Percentiles rank a stretch among this genome's conserved stretches.
phyloP scores from a whole-genome alignment of 2,113 vertebrate species.

The Myotis davidii region DNA sequence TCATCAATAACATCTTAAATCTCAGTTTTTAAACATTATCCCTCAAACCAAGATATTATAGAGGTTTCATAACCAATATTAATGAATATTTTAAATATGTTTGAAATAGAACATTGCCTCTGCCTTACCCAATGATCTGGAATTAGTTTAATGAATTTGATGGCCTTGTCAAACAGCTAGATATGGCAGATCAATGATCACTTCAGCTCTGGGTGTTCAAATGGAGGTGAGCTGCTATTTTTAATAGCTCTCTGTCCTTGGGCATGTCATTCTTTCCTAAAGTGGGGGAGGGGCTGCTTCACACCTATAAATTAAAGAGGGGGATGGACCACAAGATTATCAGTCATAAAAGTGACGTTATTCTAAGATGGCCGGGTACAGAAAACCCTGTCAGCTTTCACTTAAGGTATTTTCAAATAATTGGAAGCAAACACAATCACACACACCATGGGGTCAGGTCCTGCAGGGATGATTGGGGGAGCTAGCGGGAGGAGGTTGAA shows the following conservation, averaged over 20 bases:
- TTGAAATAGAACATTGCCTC: neutral
- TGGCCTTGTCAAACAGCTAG: neutral
- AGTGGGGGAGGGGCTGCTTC: neutral
- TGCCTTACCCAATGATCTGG: neutral
- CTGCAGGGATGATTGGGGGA: slow-evolving; percentile 13
- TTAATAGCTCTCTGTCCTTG: neutral
- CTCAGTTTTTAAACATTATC: neutral
- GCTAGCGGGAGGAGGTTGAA: neutral
- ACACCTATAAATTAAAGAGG: neutral
- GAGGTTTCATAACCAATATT: neutral
- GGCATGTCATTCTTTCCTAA: neutral
- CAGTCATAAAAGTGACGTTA: slow-evolving; percentile 42
- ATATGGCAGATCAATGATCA: neutral
- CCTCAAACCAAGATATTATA: neutral
- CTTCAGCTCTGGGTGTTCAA: neutral
- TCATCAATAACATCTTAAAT: neutral
- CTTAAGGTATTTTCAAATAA: slow-evolving; percentile 16
- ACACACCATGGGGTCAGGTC: neutral
- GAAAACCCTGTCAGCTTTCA: slow-evolving; percentile 21
- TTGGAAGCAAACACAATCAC: slow-evolving; percentile 12
- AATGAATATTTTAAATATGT: neutral
- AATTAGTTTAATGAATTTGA: neutral
- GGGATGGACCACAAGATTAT: neutral
- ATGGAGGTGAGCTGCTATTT: neutral
- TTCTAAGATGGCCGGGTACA: neutral